Conservation (phyloP, 2,888 invertebrate genomes). For the Norana najaformis region DNA sequence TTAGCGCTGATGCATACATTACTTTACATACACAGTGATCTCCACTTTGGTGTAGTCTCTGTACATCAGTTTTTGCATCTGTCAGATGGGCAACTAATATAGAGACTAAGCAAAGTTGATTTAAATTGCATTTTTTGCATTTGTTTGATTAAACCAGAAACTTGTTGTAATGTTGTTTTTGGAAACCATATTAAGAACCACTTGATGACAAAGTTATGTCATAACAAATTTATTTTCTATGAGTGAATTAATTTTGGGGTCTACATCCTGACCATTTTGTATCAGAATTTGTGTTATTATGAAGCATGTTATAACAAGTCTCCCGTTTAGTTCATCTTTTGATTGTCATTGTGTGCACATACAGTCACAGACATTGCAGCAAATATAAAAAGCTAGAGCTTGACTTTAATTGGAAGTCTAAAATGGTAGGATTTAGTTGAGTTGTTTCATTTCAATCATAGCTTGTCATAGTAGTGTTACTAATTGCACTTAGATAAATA, state of each 20-base stretch:
- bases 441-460: neutral
- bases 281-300: too few relatives aligned
- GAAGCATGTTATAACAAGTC: too few relatives aligned
- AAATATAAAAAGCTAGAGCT: neutral
- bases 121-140: neutral
- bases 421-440: neutral
- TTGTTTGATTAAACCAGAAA: too few relatives aligned
- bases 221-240: too few relatives aligned
- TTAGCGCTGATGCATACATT: neutral
- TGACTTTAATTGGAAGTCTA: neutral
- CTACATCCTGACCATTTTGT: too few relatives aligned
- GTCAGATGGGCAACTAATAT: neutral
- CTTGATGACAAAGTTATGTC: too few relatives aligned
- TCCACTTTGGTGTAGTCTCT: neutral
- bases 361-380: too few relatives aligned
- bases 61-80: too few relatives aligned
- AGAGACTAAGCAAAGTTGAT: neutral
- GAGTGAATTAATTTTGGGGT: too few relatives aligned
- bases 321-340: neutral
- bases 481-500: neutral
- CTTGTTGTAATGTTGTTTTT: too few relatives aligned
- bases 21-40: neutral
- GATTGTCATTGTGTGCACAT: neutral
- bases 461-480: neutral
- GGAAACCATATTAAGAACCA: too few relatives aligned